Evolutionary conservation across 2,797 vertebrate genomes (phyloP).

Genomic region (Sebastes glaucus): DNA sequence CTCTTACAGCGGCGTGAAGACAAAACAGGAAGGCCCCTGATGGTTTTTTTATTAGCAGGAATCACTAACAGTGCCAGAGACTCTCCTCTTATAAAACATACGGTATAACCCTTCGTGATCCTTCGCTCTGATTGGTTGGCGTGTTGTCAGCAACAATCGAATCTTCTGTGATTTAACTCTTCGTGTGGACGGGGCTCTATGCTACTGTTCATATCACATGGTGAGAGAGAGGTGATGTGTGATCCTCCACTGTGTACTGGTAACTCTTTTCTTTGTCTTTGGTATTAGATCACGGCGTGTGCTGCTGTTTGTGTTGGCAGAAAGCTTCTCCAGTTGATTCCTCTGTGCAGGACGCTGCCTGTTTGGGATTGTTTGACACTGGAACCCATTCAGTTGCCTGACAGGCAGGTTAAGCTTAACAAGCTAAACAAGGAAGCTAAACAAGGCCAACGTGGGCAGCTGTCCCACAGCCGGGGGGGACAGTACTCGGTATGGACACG

Average conservation of each 20-base stretch:
- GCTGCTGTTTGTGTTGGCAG: constrained; percentile 37
- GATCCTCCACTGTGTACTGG: not conserved
- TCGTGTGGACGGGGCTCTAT: not conserved
- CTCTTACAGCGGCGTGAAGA: constrained; percentile 58
- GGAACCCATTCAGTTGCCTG: constrained; percentile 1
- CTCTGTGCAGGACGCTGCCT: not conserved
- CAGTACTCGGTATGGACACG: constrained; percentile 3
- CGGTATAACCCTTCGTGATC: constrained; percentile 27
- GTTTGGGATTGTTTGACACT: constrained; percentile 28
- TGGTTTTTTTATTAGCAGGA: constrained; percentile 72
- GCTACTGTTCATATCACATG: constrained; percentile 45
- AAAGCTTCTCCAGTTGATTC: not conserved
- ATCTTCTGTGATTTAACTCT: constrained; percentile 38
- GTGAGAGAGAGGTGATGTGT: not conserved
- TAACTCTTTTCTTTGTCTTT: constrained; percentile 4
- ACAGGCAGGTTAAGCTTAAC: constrained; percentile 35
- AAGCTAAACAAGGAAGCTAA: constrained; percentile 30
- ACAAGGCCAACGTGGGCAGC: constrained; percentile 20
- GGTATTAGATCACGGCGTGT: not conserved
- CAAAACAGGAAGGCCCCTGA: constrained; percentile 77
- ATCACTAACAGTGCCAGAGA: constrained; percentile 63
- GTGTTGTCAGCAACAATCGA: constrained; percentile 44
- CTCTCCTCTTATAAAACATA: constrained; percentile 59
- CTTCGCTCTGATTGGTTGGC: constrained; percentile 45
- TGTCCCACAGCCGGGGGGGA: not conserved